Evolutionary conservation across 2,797 vertebrate species (phyloP).

Genomic region (Pyrocephalus nanus): DNA sequence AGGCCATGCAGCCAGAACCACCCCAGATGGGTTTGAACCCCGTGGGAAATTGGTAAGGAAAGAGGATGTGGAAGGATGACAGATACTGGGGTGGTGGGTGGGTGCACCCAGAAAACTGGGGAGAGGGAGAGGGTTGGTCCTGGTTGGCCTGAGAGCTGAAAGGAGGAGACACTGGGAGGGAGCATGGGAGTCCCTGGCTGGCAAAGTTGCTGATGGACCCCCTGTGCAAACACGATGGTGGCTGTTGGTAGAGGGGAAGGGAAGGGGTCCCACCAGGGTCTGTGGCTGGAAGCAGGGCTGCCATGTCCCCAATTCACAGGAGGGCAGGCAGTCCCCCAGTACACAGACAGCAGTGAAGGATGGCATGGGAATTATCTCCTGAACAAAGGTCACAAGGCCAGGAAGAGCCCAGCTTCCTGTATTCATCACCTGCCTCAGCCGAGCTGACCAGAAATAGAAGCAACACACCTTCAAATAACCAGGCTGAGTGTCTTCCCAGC

Average conservation of each 20-base stretch:
- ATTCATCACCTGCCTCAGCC: neutral
- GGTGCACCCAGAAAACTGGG: neutral
- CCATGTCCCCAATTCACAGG: neutral
- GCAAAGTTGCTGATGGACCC: neutral
- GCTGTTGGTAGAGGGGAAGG: neutral
- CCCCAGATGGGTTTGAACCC: neutral
- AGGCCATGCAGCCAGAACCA: neutral
- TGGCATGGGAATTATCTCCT: neutral
- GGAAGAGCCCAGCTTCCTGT: neutral
- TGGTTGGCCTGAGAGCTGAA: neutral
- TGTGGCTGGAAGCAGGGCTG: neutral
- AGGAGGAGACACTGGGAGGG: neutral
- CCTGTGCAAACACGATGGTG: neutral
- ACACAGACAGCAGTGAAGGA: neutral
- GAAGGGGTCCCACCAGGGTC: neutral
- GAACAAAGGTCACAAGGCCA: neutral
- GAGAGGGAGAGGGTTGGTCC: neutral
- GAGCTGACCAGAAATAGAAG: neutral
- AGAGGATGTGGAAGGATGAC: neutral
- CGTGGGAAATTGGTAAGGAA: neutral
- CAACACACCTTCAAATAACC: neutral
- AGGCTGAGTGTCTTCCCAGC: neutral
- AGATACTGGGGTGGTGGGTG: neutral
- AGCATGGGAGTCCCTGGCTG: fast-evolving
- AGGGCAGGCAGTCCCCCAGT: neutral